These are phyloP conservation scores for Chionodraco myersi DNA, from an alignment of 2,113 vertebrate species.

Conservation along the genomic window DNA sequence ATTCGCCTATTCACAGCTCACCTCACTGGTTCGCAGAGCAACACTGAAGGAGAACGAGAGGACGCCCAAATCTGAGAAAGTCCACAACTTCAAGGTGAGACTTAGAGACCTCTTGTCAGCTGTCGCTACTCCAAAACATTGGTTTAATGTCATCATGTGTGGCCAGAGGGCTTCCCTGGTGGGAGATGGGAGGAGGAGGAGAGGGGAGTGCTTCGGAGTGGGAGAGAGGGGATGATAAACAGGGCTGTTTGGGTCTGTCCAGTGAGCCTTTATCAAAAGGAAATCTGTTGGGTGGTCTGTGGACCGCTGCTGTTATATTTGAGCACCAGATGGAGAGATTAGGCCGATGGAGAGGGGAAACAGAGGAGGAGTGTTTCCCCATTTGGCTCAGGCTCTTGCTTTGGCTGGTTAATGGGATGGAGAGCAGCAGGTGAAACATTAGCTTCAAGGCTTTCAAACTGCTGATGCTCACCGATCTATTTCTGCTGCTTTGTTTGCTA, in stretches of 20 bases:
- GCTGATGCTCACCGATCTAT: constrained; percentile 67
- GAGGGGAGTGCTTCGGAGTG: constrained; percentile 24
- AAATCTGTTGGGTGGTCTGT: constrained; percentile 73
- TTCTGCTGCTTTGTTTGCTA: constrained; percentile 56
- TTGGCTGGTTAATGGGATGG: constrained; percentile 81
- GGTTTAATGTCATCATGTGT: constrained; percentile 64
- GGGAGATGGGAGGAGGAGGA: constrained; percentile 16
- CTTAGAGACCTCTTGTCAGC: constrained; percentile 6
- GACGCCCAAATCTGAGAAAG: constrained; percentile 94
- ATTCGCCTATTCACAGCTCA: constrained; percentile 99
- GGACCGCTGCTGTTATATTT: constrained; percentile 62
- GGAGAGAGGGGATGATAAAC: constrained; percentile 58
- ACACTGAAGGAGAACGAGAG: constrained; percentile 95
- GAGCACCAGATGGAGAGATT: constrained; percentile 82
- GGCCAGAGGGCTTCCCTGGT: constrained; percentile 45
- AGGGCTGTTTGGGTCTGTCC: constrained; percentile 66
- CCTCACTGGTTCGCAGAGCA: constrained; percentile 93
- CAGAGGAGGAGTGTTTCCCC: constrained; percentile 78
- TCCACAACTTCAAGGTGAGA: constrained; percentile 99
- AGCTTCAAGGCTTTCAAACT: constrained; percentile 56
- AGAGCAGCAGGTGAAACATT: constrained; percentile 67
- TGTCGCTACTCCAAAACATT: neutral
- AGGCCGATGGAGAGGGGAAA: constrained; percentile 66
- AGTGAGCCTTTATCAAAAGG: constrained; percentile 73
- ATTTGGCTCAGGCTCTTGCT: constrained; percentile 81